Evolutionary conservation across 2,888 invertebrate genomes (phyloP), one percentile per base, ranked within the genome.

Genomic region (Perithous albicinctus): DNA sequence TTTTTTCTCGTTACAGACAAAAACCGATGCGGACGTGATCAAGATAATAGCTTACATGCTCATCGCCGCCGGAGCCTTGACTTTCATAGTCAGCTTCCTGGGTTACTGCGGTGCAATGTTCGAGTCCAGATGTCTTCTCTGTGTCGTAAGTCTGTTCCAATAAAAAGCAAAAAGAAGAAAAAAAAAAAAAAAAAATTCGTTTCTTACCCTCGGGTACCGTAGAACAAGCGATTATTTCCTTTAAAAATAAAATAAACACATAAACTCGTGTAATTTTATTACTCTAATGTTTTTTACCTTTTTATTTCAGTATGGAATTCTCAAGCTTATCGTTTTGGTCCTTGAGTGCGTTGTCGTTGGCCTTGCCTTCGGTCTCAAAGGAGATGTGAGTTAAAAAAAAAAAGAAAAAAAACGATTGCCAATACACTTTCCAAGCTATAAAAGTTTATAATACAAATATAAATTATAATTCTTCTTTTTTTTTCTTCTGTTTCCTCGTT

Each of bases 31-130:
- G 6, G 94, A 94, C 80, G 95, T 96, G 80, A 94, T 96, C 85
- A 95, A 95, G 88, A 95, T 95, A 91, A 94, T 95, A 78, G 95
- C 96, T 26, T 96, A 96, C 91, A 94, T 96, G 85, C 92, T 96
- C 85, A 95, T 96, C 87, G 94, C 94, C 63, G 94, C 95, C 78
- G 96, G 96, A 83, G 95, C 95, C 32, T 94, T 96, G 85, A 95
- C 96, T 93, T 96, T 96, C 92, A 90, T 96, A 80, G 94, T 96
- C 88, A 96, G 96, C 89, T 96, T 96, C 92, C 93, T 96, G 86
- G 96, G 96, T 32, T 96, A 96, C 90, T 95, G 96, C 89, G 96
- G 96, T 54, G 95, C 96, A 69, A 94, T 95, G 90, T 94, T 95
- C 87, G 95, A 96, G 90, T 95, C 95, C 48, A 94, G 95, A 85